phyloP scores from a whole-genome alignment of 2,797 vertebrate species.

The Cyprinella venusta region DNA sequence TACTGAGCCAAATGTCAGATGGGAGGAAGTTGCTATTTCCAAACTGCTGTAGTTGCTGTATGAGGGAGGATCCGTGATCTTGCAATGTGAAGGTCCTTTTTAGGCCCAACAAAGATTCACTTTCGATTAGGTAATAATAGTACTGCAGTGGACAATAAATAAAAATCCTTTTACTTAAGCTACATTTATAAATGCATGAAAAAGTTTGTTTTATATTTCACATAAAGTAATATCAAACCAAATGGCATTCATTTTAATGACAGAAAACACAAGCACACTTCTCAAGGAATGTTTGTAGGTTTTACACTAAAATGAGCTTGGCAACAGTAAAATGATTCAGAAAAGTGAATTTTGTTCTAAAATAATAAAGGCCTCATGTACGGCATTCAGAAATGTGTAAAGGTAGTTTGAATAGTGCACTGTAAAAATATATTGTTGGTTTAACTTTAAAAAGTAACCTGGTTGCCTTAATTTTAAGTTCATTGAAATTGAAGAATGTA shows the following conservation, averaged over 20 bases:
- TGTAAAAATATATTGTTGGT: too few relatives aligned
- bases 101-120: neutral
- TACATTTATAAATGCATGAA: neutral
- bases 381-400: neutral
- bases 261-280: neutral
- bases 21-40: neutral
- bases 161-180: neutral
- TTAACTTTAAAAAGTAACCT: too few relatives aligned
- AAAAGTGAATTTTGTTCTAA: neutral
- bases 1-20: constrained; percentile 14
- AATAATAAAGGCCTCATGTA: neutral
- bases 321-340: neutral
- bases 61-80: neutral
- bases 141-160: neutral
- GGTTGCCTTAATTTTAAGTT: too few relatives aligned
- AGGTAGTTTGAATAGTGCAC: too few relatives aligned
- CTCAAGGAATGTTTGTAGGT: too few relatives aligned
- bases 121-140: neutral
- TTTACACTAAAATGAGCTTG: neutral
- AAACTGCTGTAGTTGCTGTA: neutral
- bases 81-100: neutral
- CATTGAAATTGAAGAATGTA: too few relatives aligned
- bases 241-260: neutral
- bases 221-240: neutral
- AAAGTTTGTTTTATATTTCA: neutral